These are phyloP conservation scores for Hyperoplus immaculatus DNA, from an alignment of 2,797 vertebrate species.

Conservation along the genomic window DNA sequence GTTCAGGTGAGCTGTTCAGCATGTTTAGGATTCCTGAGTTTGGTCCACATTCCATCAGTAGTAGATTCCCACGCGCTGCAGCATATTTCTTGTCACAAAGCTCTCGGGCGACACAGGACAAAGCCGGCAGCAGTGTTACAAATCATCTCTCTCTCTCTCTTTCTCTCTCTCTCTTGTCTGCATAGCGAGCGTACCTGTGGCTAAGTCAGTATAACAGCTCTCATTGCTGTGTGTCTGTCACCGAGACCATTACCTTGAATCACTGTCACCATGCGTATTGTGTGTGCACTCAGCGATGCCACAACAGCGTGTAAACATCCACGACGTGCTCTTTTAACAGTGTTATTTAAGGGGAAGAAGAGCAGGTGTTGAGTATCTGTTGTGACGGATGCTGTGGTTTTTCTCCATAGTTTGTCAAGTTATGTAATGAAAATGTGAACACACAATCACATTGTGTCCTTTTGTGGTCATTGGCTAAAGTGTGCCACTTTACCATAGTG, in stretches of 20 bases:
- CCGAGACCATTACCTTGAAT: constrained; percentile 10
- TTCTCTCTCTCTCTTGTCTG: constrained; percentile 20
- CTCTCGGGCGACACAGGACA: background rate
- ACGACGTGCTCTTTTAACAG: background rate
- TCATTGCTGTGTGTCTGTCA: constrained; percentile 32
- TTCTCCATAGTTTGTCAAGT: background rate
- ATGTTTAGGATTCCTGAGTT: constrained; percentile 42
- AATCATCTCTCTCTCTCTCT: constrained; percentile 10
- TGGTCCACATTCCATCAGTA: constrained; percentile 35
- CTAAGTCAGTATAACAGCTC: constrained; percentile 16
- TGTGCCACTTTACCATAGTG: background rate
- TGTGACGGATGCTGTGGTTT: background rate
- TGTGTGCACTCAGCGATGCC: constrained; percentile 3
- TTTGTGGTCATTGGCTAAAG: background rate
- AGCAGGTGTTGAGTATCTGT: no score
- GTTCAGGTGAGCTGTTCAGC: constrained; percentile 41
- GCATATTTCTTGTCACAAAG: constrained; percentile 37
- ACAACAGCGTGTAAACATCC: constrained; percentile 17
- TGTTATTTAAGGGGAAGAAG: background rate
- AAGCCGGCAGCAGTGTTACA: constrained; percentile 2
- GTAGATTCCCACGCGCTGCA: constrained; percentile 67
- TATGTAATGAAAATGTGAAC: background rate
- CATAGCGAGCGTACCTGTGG: constrained; percentile 55
- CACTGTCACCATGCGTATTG: constrained; percentile 13
- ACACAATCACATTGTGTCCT: background rate